phyloP scores from a whole-genome alignment of 2,797 vertebrate genomes.

The Alcedo quadribrachys region DNA sequence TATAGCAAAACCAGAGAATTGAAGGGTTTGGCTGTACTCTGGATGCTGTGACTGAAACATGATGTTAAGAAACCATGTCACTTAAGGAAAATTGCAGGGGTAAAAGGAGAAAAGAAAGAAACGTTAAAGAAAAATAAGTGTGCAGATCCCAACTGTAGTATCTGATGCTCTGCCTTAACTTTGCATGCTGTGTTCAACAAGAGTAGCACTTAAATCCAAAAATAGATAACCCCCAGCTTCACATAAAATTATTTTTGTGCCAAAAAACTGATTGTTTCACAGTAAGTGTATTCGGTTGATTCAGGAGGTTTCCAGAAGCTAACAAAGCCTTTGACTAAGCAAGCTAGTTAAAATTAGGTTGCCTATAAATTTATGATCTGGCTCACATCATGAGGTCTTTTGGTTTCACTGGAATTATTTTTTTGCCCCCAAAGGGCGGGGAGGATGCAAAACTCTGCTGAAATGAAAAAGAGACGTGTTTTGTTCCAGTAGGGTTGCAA shows the following conservation, averaged over 20 bases:
- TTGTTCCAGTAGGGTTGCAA: background rate
- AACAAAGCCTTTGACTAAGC: background rate
- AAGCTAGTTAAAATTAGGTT: background rate
- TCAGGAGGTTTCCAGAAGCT: background rate
- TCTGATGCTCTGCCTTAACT: background rate
- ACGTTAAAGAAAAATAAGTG: background rate
- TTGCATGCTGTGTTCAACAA: background rate
- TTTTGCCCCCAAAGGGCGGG: background rate
- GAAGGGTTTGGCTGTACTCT: constrained; percentile 1
- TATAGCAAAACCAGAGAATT: constrained; percentile 14
- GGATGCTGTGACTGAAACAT: background rate
- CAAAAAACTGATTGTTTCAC: background rate
- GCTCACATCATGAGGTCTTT: background rate
- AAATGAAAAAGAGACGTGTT: background rate
- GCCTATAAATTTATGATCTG: background rate
- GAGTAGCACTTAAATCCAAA: background rate
- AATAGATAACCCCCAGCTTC: background rate
- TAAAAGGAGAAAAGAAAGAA: background rate
- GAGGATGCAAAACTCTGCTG: background rate
- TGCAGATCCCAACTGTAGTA: background rate
- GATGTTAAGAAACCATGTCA: background rate
- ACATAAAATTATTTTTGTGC: background rate
- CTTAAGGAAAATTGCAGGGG: background rate
- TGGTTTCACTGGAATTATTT: background rate
- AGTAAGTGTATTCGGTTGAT: background rate